Evolutionary conservation across 2,888 invertebrate species (phyloP), one percentile per base, ranked within the genome.

Genomic region (Cephus spinipes): DNA sequence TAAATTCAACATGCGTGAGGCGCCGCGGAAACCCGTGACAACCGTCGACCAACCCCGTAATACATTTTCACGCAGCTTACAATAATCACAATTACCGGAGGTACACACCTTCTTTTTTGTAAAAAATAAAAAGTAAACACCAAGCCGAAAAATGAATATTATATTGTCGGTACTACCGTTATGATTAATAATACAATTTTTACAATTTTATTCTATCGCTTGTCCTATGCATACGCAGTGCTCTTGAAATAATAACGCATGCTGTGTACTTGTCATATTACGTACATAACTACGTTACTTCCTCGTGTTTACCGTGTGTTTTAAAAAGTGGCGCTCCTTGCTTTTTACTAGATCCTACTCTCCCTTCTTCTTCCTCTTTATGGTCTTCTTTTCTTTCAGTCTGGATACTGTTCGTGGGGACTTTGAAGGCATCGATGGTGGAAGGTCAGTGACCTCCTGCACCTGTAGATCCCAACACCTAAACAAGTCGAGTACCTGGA

Each of bases 381-480:
- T 23, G 40, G 9, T 71, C 71, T 71, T 71, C 71, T 12, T 32
- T 15, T 71, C 71, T 32, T 71, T 30, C 71, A 15, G 12, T 71
- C 71, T 30, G 71, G 33, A 31, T n/a, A 71, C 71, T 31, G 15
- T 71, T 31, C 31, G 31, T 71, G 31, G 31, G 31, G 31, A 55
- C 40, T 74, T 77, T 76, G 34, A 77, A 36, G 77, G 76, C 36
- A 74, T 79, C 76, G 74, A 77, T 79, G 79, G 76, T 69, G 40
- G 36, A 76, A 76, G 80, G 79, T 80, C 80, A 73, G 68, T 80
- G 80, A 40, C 80, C 80, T 76, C 74, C 55, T 73, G 69, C 74
- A 73, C 74, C 76, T 77, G 79, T 73, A 77, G 69, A 76, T 40
- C 75, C 73, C 71, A 74, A 74, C 76, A 77, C 77, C 71, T 68